Evolutionary conservation across 2,888 invertebrate genomes (phyloP), one percentile per base, ranked within the genome.

Genomic region (Harpalus rubripes): DNA sequence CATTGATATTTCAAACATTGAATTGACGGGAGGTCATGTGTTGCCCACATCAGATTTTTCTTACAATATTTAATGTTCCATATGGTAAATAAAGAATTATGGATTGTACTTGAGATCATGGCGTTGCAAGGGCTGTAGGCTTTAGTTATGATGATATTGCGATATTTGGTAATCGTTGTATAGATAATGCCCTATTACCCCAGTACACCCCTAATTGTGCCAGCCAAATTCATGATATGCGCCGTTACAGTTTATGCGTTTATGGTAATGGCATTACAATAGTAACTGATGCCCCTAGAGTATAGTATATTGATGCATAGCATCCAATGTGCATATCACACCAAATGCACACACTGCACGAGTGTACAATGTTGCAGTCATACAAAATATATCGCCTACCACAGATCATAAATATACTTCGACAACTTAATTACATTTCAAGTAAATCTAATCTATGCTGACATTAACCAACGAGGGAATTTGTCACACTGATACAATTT

Each of bases 231-330:
- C 22, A 63, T 63, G 63, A 22, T 68, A 39, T 68, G 68, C 32
- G 32, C 32, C 12, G 68, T 68, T 26, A 68, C 12, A 39, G 68
- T 68, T 68, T 68, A 68, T 68, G 68, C 68, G 68, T 68, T 68
- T 68, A 68, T 68, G 68, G 68, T 68, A 68, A 68, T 68, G 15
- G 68, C 68, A 68, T 68, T 68, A 39, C 44, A 52, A 52, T 32
- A 39, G 68, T 68, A 39, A 68, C 39, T 15, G 26, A 32, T 68
- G 68, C 68, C 68, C 39, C 68, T n/a, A 15, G 68, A 15, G 32
- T n/a, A 15, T 39, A 15, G n/a, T 39, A 39, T 68, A 68, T 68
- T 39, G 68, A 39, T 39, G 68, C 39, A 68, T 18, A 0, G 18
- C 16, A 26, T 63, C 22, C 26, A 26, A 22, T 18, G 18, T 63